A percentile compares a stretch with the other conserved stretches of the same genome.
These are phyloP conservation scores for Zosterops borbonicus DNA, from an alignment of 2,113 vertebrate species.

Conservation along the genomic window DNA sequence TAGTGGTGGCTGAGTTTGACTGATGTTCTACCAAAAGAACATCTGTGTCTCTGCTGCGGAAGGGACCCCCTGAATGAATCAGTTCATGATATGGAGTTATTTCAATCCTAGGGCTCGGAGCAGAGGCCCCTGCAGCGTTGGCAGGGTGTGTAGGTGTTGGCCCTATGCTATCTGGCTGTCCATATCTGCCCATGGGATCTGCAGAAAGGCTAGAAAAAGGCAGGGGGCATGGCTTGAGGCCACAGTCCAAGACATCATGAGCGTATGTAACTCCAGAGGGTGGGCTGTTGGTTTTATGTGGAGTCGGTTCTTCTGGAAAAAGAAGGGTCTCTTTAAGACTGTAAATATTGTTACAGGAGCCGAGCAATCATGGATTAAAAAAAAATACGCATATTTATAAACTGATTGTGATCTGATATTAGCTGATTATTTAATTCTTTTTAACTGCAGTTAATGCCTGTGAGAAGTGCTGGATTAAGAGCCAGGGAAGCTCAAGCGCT, in stretches of 20 bases:
- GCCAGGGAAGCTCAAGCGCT: constrained; percentile 37
- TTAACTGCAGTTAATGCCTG: not conserved
- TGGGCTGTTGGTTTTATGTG: constrained; percentile 87
- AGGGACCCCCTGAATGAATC: constrained; percentile 82
- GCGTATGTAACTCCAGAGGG: constrained; percentile 84
- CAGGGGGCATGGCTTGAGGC: constrained; percentile 85
- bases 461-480: constrained; percentile 29
- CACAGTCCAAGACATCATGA: constrained; percentile 85
- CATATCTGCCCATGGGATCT: constrained; percentile 83
- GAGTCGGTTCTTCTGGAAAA: constrained; percentile 91
- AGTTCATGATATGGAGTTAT: constrained; percentile 97
- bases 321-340: constrained; percentile 85
- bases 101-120: constrained; percentile 93
- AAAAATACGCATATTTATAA: constrained; percentile 51
- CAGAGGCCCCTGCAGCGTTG: constrained; percentile 79
- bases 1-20: constrained; percentile 75
- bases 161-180: constrained; percentile 85
- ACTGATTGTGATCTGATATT: constrained; percentile 20
- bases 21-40: constrained; percentile 82
- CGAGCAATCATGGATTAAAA: constrained; percentile 69
- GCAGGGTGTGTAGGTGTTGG: constrained; percentile 79
- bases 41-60: constrained; percentile 82
- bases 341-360: constrained; percentile 68
- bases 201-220: constrained; percentile 75
- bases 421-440: constrained; percentile 1